Conservation (phyloP, 2,888 invertebrate species). For the Microplitis deprimator region DNA sequence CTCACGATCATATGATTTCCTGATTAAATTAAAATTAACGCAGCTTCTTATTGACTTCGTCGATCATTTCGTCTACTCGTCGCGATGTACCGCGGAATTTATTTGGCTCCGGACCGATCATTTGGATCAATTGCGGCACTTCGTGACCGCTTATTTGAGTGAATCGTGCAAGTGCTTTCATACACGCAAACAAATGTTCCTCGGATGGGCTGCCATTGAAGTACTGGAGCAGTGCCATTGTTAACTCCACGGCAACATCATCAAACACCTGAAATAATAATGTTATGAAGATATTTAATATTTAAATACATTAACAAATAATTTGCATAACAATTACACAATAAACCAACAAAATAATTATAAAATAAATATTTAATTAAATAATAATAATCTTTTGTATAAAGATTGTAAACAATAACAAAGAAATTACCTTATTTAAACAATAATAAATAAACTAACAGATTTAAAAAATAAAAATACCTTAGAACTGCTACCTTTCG, state of each 20-base stretch:
- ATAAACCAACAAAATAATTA: conserved; percentile 10
- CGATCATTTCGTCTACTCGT: conserved; percentile 86
- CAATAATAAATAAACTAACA: conserved; percentile 35
- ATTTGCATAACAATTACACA: not conserved
- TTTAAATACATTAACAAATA: conserved; percentile 31
- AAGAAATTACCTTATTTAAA: conserved; percentile 5
- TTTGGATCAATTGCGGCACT: conserved; percentile 89
- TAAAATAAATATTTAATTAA: conserved; percentile 18
- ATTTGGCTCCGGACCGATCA: conserved; percentile 90
- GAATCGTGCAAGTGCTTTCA: conserved; percentile 83
- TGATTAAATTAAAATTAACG: conserved; percentile 65
- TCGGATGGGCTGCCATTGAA: conserved; percentile 86
- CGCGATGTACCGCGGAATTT: conserved; percentile 86
- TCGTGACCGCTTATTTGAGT: conserved; percentile 84
- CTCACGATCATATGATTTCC: conserved; percentile 6
- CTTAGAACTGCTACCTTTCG: conserved; percentile 78
- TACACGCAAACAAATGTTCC: conserved; percentile 84
- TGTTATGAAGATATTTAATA: not conserved
- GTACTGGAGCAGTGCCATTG: conserved; percentile 92
- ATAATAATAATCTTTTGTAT: conserved; percentile 13
- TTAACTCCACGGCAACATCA: conserved; percentile 91
- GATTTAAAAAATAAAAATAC: conserved; percentile 69
- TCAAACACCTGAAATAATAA: conserved; percentile 84
- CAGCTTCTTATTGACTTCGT: conserved; percentile 80
- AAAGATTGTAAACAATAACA: not conserved